A percentile compares a stretch with the other conserved stretches of the same genome.
phyloP scores from a whole-genome alignment of 2,113 vertebrate species.

The Phylloscopus trochilus region DNA sequence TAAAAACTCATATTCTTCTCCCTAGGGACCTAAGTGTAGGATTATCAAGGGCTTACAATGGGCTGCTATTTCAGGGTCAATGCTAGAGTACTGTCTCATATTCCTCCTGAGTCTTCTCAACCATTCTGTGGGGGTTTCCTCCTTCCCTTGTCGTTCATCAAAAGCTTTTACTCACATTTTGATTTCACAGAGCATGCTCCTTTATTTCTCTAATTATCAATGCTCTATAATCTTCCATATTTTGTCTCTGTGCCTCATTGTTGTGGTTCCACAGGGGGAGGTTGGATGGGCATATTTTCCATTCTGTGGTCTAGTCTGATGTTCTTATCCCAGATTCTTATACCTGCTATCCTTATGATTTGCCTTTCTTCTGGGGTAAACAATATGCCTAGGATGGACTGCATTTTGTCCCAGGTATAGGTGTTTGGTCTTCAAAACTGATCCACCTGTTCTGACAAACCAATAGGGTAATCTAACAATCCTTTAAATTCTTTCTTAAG shows the following conservation, averaged over 20 bases:
- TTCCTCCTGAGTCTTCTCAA: too few species aligned
- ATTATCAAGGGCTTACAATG: too few species aligned
- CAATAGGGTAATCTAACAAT: background rate
- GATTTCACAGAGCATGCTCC: too few species aligned
- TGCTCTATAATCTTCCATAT: background rate
- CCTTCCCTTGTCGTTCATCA: too few species aligned
- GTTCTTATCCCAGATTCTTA: background rate
- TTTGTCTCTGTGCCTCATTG: background rate
- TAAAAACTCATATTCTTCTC: too few species aligned
- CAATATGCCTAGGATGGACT: background rate
- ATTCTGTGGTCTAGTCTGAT: background rate
- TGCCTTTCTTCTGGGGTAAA: background rate
- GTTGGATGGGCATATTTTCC: background rate
- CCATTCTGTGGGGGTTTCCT: too few species aligned
- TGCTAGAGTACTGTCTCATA: too few species aligned
- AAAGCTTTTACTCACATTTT: too few species aligned
- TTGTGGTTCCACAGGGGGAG: background rate
- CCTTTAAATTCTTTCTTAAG: background rate
- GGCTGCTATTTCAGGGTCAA: too few species aligned
- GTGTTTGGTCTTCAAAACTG: background rate
- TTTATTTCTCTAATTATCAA: background rate
- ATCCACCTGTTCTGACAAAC: background rate
- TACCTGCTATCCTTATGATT: background rate
- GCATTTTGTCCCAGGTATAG: background rate
- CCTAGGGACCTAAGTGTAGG: too few species aligned